Evolutionary conservation across 2,113 vertebrate genomes (phyloP).

Genomic region (Pampusana beccarii): DNA sequence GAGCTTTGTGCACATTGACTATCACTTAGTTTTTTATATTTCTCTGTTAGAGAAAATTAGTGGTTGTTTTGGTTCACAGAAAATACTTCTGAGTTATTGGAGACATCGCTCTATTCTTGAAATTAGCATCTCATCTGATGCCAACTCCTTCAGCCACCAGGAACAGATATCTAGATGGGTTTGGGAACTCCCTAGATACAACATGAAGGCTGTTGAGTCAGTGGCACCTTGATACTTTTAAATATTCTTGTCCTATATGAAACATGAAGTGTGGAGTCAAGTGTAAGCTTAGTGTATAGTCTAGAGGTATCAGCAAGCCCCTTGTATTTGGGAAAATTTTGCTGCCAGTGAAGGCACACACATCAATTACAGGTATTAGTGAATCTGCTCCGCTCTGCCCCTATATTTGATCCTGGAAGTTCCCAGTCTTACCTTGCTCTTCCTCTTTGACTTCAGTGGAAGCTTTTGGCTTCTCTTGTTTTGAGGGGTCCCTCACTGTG

Average conservation of each 20-base stretch:
- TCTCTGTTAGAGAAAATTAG: neutral
- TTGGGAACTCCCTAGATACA: neutral
- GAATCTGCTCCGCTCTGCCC: neutral
- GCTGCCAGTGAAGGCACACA: neutral
- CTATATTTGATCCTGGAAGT: neutral
- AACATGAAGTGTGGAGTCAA: neutral
- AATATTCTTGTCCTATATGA: neutral
- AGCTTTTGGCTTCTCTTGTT: neutral
- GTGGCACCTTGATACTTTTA: neutral
- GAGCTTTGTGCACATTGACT: neutral
- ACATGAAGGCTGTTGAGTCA: neutral
- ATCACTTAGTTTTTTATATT: neutral
- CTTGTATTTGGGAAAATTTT: neutral
- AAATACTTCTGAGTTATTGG: neutral
- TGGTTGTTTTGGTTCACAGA: neutral
- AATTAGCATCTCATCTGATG: neutral
- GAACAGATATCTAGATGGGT: neutral
- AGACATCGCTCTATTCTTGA: neutral
- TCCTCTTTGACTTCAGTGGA: neutral
- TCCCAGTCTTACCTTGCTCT: neutral
- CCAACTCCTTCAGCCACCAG: neutral
- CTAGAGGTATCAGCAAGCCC: neutral
- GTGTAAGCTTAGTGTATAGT: neutral
- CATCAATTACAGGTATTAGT: rapidly evolving
- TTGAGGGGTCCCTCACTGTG: neutral